Evolutionary conservation across 2,797 vertebrate species (phyloP).

Genomic region (Urosaurus nigricauda): DNA sequence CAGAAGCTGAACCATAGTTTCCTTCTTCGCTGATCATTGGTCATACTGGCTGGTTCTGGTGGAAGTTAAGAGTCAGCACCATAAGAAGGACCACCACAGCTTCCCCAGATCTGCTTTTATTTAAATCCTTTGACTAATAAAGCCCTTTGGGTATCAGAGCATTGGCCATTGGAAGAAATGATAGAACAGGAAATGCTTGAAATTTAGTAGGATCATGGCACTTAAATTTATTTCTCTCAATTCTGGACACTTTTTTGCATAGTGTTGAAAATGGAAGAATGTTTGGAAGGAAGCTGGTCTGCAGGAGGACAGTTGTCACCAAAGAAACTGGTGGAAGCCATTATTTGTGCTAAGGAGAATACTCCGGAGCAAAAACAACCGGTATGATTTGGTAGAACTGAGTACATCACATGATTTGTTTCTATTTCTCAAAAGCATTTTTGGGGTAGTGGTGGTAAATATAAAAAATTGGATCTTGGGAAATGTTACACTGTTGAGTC

Average conservation of each 20-base stretch:
- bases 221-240: neutral
- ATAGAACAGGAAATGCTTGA: neutral
- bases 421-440: neutral
- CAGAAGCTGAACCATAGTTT: neutral
- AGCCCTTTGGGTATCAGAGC: neutral
- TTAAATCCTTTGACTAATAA: neutral
- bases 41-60: neutral
- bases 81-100: neutral
- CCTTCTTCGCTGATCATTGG: neutral
- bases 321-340: conserved; percentile 41
- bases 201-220: neutral
- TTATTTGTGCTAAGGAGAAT: conserved; percentile 46
- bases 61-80: neutral
- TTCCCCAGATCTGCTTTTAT: neutral
- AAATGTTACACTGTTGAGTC: neutral
- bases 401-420: neutral
- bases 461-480: neutral
- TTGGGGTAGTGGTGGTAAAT: neutral
- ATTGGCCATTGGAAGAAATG: neutral
- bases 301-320: conserved; percentile 35
- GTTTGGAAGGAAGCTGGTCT: neutral
- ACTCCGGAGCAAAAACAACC: conserved; percentile 62
- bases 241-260: conserved; percentile 18
- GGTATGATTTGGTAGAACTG: conserved; percentile 66
- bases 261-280: conserved; percentile 68